These are phyloP conservation scores for Cerastoderma edule DNA, from an alignment of 2,888 invertebrate species.

Conservation along the genomic window DNA sequence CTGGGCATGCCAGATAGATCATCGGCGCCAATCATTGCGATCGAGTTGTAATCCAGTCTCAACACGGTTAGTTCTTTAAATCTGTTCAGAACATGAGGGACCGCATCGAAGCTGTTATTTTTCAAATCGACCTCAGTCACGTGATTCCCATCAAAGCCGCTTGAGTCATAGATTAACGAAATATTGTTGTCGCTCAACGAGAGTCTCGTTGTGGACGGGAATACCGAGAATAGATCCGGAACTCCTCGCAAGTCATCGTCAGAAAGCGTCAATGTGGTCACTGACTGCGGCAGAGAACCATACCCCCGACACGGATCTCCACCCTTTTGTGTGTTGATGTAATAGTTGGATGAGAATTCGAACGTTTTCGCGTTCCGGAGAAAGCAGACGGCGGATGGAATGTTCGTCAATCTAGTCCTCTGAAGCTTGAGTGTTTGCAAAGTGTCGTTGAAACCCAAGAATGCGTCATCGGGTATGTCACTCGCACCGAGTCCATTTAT, in stretches of 20 bases:
- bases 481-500: background rate
- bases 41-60: constrained; percentile 1
- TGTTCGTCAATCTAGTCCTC: background rate
- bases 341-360: constrained; percentile 4
- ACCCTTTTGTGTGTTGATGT: background rate
- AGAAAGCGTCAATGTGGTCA: background rate
- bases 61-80: constrained; percentile 9
- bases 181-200: constrained; percentile 1
- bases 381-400: constrained; percentile 3
- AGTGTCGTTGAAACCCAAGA: background rate
- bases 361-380: constrained; percentile 8
- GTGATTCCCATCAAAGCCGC: constrained; percentile 1
- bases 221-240: constrained; percentile 7
- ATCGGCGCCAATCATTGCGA: background rate
- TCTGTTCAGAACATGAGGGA: constrained; percentile 3
- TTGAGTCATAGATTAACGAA: background rate
- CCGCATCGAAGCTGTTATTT: background rate
- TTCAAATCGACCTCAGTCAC: constrained; percentile 2
- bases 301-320: background rate
- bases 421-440: background rate
- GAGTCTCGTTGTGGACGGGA: constrained; percentile 7
- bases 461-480: background rate
- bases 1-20: constrained; percentile 1
- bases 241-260: background rate
- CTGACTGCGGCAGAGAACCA: background rate